Base-by-base conservation (phyloP, 2,797 vertebrate genomes). In the Catharus ustulatus region DNA sequence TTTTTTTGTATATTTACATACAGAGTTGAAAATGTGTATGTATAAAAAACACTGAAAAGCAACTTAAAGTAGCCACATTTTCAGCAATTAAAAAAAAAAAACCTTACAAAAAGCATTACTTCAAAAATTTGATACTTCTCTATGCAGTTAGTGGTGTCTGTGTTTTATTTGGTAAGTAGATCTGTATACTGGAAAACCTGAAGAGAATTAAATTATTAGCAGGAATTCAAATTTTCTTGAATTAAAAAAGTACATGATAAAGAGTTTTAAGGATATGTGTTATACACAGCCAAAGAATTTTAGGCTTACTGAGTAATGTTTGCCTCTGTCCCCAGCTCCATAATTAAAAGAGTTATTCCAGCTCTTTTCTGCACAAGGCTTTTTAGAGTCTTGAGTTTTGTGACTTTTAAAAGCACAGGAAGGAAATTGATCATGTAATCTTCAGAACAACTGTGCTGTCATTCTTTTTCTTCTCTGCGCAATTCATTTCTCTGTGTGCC, bases 401-500 rank as follows among this genome's bases (percentile, higher is more conserved):
- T 82, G 83, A 89, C 62, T 97, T 95, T 91, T 95, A 61, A 69
- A 92, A 96, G 55, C 29, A 71, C 29, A 84, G 68, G 61, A 96
- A 92, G 17, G 67, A 82, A 92, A 96, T 54, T 96, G 89, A 97
- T 94, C 94, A 87, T 95, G 48, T 68, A 95, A 85, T 92, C 76
- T 91, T 97, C 95, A 78, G 61, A 92, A 45, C 52, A 66, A 82
- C 57, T 83, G n/a, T 83, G 32, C 68, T 93, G 82, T 71, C 73
- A 82, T 76, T 95, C 96, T 93, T 94, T 72, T 93, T 67, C 30
- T 94, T 95, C 74, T 68, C 19, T 77, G 45, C 93, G 81, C 74
- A 74, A 27, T 94, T 96, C 48, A 90, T 88, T 71, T 86, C 52
- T 43, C 61, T 52, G 6, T 84, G 91, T 91, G 74, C 67, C 62